Evolutionary conservation across 2,797 vertebrate genomes (phyloP).

Genomic region (Pseudochirops corinnae): DNA sequence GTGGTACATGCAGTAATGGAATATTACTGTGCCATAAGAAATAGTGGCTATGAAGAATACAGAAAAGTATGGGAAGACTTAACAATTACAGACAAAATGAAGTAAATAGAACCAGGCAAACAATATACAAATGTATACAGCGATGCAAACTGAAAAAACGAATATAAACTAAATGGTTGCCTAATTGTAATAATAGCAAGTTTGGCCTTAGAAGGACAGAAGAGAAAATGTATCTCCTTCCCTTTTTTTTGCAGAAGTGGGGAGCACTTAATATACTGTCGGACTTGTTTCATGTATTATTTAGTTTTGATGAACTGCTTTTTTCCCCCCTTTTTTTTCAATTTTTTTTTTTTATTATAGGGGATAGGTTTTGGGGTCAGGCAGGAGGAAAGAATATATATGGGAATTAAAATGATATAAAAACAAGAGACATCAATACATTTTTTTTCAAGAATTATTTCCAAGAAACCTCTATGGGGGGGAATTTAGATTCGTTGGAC

Average conservation of each 20-base stretch:
- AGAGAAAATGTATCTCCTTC: not conserved
- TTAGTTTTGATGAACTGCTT: not conserved
- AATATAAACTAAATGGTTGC: not conserved
- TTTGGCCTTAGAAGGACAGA: not conserved
- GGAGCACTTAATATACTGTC: not conserved
- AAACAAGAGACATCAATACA: not conserved
- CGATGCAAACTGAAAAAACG: not conserved
- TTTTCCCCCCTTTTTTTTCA: not conserved
- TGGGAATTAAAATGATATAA: not conserved
- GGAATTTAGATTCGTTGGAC: not conserved
- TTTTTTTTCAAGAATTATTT: not conserved
- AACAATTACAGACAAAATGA: not conserved
- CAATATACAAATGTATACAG: not conserved
- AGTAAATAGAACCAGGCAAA: not conserved
- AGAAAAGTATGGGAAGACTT: not conserved
- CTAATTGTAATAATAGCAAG: not conserved
- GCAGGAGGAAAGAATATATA: not conserved
- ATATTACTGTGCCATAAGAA: not conserved
- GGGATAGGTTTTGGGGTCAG: not conserved
- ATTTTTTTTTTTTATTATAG: not conserved
- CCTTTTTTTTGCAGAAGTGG: not conserved
- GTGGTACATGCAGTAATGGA: not conserved
- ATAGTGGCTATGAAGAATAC: not conserved
- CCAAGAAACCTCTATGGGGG: conserved; percentile 22
- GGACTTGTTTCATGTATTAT: not conserved